These are phyloP conservation scores for Rhinogobio ventralis DNA, from an alignment of 2,797 vertebrate genomes.

Conservation along the genomic window DNA sequence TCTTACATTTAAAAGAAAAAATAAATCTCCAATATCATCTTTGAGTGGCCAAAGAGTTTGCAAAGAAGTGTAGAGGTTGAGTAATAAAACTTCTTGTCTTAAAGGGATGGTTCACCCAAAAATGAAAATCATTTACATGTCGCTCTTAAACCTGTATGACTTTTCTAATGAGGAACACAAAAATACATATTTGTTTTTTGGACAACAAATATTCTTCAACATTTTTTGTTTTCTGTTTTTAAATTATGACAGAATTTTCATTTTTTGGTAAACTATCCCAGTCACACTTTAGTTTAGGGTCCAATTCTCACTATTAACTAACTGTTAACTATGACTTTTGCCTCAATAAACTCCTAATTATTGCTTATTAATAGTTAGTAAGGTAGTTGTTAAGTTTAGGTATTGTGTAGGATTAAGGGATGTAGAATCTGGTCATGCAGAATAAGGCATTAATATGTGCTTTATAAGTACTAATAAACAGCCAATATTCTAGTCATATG, in stretches of 20 bases:
- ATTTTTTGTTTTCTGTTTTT: not conserved
- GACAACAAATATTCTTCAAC: not conserved
- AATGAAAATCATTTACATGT: not conserved
- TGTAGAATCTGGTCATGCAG: too few relatives aligned
- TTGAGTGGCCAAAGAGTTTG: slow-evolving; percentile 6
- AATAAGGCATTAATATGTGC: too few relatives aligned
- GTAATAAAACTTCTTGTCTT: not conserved
- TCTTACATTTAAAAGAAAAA: not conserved
- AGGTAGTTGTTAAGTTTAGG: too few relatives aligned
- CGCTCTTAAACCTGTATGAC: not conserved
- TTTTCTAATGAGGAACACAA: not conserved
- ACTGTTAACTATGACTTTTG: too few relatives aligned
- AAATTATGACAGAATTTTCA: not conserved
- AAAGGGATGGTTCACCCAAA: not conserved
- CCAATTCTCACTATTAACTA: too few relatives aligned
- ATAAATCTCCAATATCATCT: not conserved
- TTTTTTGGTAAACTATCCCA: not conserved
- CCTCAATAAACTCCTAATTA: too few relatives aligned
- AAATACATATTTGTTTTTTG: not conserved
- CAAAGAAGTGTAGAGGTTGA: not conserved
- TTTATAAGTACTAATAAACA: too few relatives aligned
- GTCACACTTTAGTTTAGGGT: too few relatives aligned
- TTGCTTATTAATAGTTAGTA: too few relatives aligned
- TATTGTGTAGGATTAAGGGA: too few relatives aligned
- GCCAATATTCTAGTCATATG: too few relatives aligned